A percentile compares a stretch with the other conserved stretches of the same genome.
Conservation (phyloP, 2,888 invertebrate genomes). For the Drosophila nigricruria region DNA sequence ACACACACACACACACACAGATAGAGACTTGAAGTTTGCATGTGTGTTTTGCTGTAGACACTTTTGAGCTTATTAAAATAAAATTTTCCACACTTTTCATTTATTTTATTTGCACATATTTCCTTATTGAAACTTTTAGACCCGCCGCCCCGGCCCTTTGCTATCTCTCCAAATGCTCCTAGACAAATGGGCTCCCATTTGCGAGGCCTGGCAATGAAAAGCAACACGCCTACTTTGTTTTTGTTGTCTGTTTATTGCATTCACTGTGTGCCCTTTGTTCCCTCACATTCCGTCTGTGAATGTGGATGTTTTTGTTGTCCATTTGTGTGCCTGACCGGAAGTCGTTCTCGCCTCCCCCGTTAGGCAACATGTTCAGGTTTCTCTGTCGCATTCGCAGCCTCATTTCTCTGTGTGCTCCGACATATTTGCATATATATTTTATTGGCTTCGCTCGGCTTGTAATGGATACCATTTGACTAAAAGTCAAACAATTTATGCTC, state of each 20-base stretch:
- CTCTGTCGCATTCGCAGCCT: neutral
- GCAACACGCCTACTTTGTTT: slow-evolving; percentile 22
- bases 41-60: slow-evolving; percentile 25
- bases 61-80: slow-evolving; percentile 66
- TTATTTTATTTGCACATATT: slow-evolving; percentile 68
- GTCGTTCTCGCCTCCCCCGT: slow-evolving; percentile 43
- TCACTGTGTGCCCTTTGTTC: slow-evolving; percentile 27
- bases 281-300: slow-evolving; percentile 6
- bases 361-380: neutral
- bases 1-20: slow-evolving; percentile 2
- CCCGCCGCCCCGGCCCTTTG: slow-evolving; percentile 25
- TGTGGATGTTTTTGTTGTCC: slow-evolving; percentile 51
- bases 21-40: slow-evolving; percentile 14
- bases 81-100: slow-evolving; percentile 61
- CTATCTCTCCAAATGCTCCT: slow-evolving; percentile 1
- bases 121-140: slow-evolving; percentile 69
- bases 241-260: slow-evolving; percentile 50
- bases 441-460: slow-evolving; percentile 5
- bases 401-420: neutral
- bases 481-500: slow-evolving; percentile 13
- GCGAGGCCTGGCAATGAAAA: slow-evolving; percentile 32
- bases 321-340: slow-evolving; percentile 66
- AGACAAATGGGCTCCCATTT: slow-evolving; percentile 60
- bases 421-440: slow-evolving; percentile 10
- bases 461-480: slow-evolving; percentile 18